Evolutionary conservation across 2,113 vertebrate species (phyloP).

Genomic region (Rostratula benghalensis): DNA sequence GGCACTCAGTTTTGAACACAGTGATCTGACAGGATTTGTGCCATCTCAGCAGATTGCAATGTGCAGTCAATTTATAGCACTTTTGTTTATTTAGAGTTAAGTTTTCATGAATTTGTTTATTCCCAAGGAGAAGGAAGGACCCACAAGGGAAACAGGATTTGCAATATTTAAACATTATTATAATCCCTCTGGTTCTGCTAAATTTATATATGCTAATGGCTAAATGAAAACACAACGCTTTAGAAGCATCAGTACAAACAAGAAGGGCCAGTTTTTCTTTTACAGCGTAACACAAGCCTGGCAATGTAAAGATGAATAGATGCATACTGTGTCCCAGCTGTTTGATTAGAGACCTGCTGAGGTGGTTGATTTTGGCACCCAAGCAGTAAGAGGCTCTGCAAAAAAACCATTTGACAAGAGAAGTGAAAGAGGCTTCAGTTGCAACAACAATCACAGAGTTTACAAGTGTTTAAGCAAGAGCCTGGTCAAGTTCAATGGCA

Average conservation of each 20-base stretch:
- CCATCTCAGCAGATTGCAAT: neutral
- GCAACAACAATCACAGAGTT: neutral
- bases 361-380: neutral
- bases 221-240: neutral
- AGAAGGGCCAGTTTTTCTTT: neutral
- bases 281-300: neutral
- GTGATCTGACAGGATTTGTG: neutral
- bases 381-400: neutral
- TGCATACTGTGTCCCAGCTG: neutral
- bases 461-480: neutral
- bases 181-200: neutral
- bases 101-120: neutral
- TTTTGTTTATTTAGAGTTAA: neutral
- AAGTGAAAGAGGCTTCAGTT: neutral
- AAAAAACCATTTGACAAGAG: neutral
- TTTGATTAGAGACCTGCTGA: neutral
- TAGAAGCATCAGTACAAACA: neutral
- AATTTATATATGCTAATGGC: neutral
- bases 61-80: neutral
- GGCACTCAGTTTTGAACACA: neutral
- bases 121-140: neutral
- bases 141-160: neutral
- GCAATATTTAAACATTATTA: neutral
- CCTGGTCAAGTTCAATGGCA: neutral
- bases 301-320: neutral